Conservation (phyloP, 2,113 vertebrate genomes). For the Lasiurus borealis region DNA sequence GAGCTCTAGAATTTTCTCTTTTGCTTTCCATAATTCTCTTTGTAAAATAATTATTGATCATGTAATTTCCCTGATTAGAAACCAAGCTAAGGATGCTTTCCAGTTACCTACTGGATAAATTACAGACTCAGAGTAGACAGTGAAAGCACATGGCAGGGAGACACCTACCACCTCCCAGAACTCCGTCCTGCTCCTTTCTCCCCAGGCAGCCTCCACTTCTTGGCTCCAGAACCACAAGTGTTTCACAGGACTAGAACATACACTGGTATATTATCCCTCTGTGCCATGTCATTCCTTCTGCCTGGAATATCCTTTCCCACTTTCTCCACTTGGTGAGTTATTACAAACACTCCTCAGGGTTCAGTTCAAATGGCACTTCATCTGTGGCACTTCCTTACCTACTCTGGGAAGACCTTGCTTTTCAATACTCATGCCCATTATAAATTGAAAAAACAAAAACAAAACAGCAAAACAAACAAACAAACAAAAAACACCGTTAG, state of each 20-base stretch:
- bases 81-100: neutral
- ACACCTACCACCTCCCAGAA: neutral
- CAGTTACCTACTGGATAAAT: neutral
- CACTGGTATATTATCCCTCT: neutral
- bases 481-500: neutral
- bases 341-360: neutral
- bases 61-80: neutral
- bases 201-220: neutral
- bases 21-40: neutral
- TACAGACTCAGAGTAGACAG: neutral
- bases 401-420: neutral
- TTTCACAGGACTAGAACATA: neutral
- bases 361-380: neutral
- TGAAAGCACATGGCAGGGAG: neutral
- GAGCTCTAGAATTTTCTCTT: neutral
- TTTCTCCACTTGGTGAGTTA: neutral
- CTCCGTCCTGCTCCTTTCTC: neutral
- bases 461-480: too few relatives aligned
- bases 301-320: neutral
- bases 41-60: neutral
- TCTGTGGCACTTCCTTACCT: neutral
- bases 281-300: neutral
- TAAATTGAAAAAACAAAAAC: neutral
- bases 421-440: neutral
- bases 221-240: neutral